Percentiles rank a stretch among this genome's conserved stretches.
These are phyloP conservation scores for Tamandua tetradactyla DNA, from an alignment of 2,797 vertebrate species.

Conservation along the genomic window DNA sequence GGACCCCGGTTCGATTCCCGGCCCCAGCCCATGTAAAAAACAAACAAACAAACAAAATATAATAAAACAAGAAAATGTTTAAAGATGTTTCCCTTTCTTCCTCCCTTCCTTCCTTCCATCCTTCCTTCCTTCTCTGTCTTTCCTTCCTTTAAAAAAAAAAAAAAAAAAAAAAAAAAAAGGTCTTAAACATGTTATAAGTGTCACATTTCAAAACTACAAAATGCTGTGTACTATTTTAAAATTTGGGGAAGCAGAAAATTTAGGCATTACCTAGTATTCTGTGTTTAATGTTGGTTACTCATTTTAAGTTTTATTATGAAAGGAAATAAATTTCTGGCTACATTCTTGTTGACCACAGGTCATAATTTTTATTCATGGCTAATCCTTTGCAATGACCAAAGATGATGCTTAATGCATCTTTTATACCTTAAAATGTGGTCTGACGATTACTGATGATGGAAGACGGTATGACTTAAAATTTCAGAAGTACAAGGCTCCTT, in stretches of 20 bases:
- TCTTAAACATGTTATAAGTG: background rate
- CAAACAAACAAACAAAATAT: no score
- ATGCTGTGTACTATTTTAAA: background rate
- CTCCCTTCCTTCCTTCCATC: no score
- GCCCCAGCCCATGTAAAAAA: no score
- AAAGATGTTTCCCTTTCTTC: no score
- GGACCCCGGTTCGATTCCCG: no score
- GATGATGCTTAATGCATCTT: background rate
- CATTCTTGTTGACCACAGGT: background rate
- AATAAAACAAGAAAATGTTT: no score
- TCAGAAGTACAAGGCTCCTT: background rate
- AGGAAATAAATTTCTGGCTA: background rate
- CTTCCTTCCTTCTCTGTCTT: no score
- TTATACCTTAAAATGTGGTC: background rate
- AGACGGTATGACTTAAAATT: background rate
- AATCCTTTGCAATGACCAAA: background rate
- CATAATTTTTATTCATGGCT: background rate
- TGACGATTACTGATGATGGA: background rate
- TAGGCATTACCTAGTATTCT: background rate
- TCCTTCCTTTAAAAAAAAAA: no score
- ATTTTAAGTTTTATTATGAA: slow-evolving; percentile 30
- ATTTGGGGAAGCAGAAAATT: slow-evolving; percentile 16
- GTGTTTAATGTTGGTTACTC: background rate
- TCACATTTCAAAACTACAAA: slow-evolving; percentile 6
- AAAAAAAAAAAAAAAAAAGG: no score